Evolutionary conservation across 2,113 vertebrate genomes (phyloP), one percentile per base, ranked within the genome.

Genomic region (Cyanoramphus novaezelandiae): DNA sequence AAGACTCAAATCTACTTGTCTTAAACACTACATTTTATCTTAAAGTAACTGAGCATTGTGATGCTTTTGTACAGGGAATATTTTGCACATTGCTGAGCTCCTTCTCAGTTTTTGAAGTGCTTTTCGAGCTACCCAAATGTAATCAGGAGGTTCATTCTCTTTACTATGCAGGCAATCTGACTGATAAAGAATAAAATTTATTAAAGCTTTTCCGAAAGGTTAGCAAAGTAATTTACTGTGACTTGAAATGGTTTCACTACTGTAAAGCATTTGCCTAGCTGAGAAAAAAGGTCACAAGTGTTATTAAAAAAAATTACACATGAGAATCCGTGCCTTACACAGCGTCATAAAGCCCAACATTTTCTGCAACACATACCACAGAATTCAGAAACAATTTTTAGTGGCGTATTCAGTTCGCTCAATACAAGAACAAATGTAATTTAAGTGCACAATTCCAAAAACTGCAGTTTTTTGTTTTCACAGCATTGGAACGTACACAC

Each of bases 221-320:
- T 88, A 94, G 79, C 53, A n/a, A 88, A 95, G 52, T 70, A 68
- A 96, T 90, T 92, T 92, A 82, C 44, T 79, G 7, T 29, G 53
- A 90, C 52, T 85, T 65, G 19, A 70, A 94, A 92, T 18, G 25
- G 71, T 41, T 86, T 92, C 44, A 69, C 31, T 69, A 69, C 18
- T 11, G 53, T 60, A 72, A 82, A 82, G 57, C 59, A 82, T 31
- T 86, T 2, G 2, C 1, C 1, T 24, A 74, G 63, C 67, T 83
- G 60, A 85, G 50, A 74, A 82, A 89, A 91, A 97, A 94, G 85
- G 95, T 92, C 91, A 94, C 37, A 39, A 49, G 28, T 2, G 1
- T 91, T 93, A 83, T 35, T 64, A 20, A 69, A 85, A 82, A 35
- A 81, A 78, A 69, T 57, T 76, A 92, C 29, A 71, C 1, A 6